A percentile compares a stretch with the other conserved stretches of the same genome.
Evolutionary conservation across 2,113 vertebrate species (phyloP).

Genomic region (Zapus hudsonius): DNA sequence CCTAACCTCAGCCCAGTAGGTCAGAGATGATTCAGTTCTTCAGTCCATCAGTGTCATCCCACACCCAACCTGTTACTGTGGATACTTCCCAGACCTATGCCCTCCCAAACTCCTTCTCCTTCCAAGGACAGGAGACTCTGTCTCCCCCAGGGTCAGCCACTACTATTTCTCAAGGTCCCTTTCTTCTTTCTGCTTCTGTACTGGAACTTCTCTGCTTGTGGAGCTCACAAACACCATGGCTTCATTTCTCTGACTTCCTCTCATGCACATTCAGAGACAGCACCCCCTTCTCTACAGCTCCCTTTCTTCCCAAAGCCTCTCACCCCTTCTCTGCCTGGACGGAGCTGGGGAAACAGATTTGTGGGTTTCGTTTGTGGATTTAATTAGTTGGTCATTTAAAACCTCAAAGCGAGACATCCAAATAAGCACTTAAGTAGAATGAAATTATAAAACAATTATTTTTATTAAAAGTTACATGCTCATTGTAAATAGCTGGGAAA

Average conservation of each 20-base stretch:
- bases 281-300: fast-evolving
- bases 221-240: no score
- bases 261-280: neutral
- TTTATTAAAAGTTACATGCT: neutral
- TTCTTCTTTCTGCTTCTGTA: neutral
- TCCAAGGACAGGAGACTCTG: neutral
- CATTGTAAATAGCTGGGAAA: neutral
- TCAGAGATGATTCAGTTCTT: fast-evolving
- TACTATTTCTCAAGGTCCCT: neutral
- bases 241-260: neutral
- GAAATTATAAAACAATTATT: conserved; percentile 23
- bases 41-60: neutral
- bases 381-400: neutral
- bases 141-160: no score
- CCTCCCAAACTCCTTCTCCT: neutral
- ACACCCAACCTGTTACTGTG: neutral
- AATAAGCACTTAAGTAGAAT: neutral
- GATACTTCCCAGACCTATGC: neutral
- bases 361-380: neutral
- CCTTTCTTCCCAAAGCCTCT: fast-evolving
- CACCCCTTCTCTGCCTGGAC: neutral
- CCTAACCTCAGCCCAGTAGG: neutral
- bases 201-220: neutral
- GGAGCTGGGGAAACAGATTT: neutral
- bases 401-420: neutral